Evolutionary conservation across 2,888 invertebrate species (phyloP).

Genomic region (Limnephilus lunatus): DNA sequence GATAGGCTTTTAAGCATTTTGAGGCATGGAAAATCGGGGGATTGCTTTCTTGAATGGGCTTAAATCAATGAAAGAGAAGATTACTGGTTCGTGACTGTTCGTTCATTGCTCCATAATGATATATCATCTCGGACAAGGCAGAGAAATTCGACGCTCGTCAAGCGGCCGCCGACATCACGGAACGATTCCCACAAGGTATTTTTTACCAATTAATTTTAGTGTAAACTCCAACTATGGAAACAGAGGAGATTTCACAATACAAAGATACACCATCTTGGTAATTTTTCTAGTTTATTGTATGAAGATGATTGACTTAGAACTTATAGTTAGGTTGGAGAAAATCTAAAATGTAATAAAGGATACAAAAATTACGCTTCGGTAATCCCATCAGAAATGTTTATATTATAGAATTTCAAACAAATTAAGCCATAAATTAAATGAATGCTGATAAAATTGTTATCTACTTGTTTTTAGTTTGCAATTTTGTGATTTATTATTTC

Average conservation of each 20-base stretch:
- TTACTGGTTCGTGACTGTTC: constrained; percentile 37
- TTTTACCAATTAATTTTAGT: not conserved
- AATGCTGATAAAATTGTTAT: too few species aligned
- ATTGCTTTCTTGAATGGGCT: constrained; percentile 8
- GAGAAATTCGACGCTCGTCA: constrained; percentile 41
- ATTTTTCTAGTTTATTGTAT: not conserved
- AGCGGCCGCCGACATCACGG: not conserved
- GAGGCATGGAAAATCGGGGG: not conserved
- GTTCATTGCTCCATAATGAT: constrained; percentile 32
- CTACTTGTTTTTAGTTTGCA: too few species aligned
- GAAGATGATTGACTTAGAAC: too few species aligned
- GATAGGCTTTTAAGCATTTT: not conserved
- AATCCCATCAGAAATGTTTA: too few species aligned
- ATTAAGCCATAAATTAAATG: too few species aligned
- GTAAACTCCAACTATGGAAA: not conserved
- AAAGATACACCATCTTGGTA: not conserved
- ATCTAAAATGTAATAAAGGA: too few species aligned
- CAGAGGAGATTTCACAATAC: not conserved
- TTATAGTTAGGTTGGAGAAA: too few species aligned
- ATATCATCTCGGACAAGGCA: constrained; percentile 29
- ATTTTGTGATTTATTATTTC: too few species aligned
- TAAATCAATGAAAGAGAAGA: constrained; percentile 17
- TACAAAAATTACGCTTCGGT: too few species aligned
- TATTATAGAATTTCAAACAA: too few species aligned
- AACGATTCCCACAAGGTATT: constrained; percentile 12